A percentile compares a stretch with the other conserved stretches of the same genome.
Conservation (phyloP, 1,140 invertebrate species). For the Drosophila kurseongensis region DNA sequence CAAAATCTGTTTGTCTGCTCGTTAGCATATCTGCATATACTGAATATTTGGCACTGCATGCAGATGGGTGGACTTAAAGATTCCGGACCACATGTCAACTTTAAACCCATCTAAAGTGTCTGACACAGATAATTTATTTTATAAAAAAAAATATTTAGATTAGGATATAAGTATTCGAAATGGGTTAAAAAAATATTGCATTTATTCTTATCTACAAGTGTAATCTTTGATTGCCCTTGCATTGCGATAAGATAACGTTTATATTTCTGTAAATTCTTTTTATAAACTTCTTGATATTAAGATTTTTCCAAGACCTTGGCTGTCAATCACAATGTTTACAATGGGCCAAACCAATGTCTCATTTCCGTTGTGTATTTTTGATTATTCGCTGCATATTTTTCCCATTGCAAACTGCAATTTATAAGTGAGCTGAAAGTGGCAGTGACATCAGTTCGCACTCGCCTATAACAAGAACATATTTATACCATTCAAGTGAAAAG, state of each 20-base stretch:
- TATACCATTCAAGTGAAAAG: background rate
- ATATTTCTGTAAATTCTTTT: background rate
- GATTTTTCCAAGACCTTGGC: background rate
- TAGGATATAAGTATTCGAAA: constrained; percentile 1
- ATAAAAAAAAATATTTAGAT: background rate
- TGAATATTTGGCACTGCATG: constrained; percentile 28
- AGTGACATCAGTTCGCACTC: constrained; percentile 44
- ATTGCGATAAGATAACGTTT: background rate
- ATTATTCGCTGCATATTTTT: constrained; percentile 21
- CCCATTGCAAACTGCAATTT: constrained; percentile 28
- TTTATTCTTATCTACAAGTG: background rate
- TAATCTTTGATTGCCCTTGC: background rate
- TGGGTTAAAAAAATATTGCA: background rate
- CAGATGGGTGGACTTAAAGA: constrained; percentile 9
- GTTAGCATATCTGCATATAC: constrained; percentile 39
- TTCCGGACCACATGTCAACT: constrained; percentile 23
- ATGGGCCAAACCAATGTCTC: background rate
- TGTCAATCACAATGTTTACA: constrained; percentile 6
- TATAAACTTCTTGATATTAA: background rate
- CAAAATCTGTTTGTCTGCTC: constrained; percentile 49
- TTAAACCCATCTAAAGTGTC: constrained; percentile 7
- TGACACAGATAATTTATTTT: constrained; percentile 8
- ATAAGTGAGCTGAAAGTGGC: constrained; percentile 41
- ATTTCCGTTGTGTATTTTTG: constrained; percentile 30
- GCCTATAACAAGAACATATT: constrained; percentile 13